Evolutionary conservation across 2,888 invertebrate species (phyloP).

Genomic region (Diarsia rubi): DNA sequence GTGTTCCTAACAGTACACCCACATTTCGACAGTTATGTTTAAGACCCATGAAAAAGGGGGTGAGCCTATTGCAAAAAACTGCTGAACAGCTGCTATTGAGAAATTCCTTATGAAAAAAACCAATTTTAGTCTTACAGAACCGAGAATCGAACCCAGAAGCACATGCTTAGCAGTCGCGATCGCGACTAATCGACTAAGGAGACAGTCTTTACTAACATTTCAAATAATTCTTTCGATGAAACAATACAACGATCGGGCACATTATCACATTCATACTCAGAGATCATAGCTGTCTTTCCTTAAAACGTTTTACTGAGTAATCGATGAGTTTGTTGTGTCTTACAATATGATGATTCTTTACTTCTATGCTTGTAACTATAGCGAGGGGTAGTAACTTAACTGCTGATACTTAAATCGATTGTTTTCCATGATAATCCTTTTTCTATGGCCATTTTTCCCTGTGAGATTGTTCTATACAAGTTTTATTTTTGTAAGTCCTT

Average conservation of each 20-base stretch:
- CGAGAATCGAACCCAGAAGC: no score
- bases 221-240: neutral
- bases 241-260: neutral
- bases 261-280: slow-evolving; percentile 24
- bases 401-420: neutral
- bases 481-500: neutral
- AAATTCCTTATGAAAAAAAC: no score
- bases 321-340: slow-evolving; percentile 30
- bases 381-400: neutral
- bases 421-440: neutral
- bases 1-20: no score
- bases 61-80: no score
- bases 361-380: neutral
- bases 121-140: no score
- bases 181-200: no score
- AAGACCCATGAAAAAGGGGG: no score
- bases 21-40: no score
- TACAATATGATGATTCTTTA: no score
- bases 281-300: neutral
- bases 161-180: no score
- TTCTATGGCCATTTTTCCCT: neutral
- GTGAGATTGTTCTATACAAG: neutral
- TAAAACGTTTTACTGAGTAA: slow-evolving; percentile 23
- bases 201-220: neutral
- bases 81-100: no score